These are phyloP conservation scores for Pterocles orientalis DNA, from an alignment of 2,113 vertebrate genomes.

Conservation along the genomic window DNA sequence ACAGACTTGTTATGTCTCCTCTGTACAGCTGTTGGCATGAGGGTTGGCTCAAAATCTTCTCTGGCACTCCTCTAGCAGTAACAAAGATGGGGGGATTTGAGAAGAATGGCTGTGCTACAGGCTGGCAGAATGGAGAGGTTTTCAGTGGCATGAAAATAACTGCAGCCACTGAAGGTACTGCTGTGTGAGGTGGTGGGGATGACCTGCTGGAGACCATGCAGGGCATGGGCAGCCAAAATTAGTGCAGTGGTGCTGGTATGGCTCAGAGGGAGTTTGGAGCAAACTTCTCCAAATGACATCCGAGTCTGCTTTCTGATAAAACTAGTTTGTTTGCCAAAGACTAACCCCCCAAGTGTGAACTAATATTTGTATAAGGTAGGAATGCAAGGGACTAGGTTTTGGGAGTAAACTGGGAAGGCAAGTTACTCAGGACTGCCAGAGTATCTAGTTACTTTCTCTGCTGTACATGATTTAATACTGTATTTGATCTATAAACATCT, in stretches of 20 bases:
- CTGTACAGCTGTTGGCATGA: fast-evolving
- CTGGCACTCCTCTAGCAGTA: not conserved
- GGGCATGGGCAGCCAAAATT: not conserved
- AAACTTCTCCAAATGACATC: not conserved
- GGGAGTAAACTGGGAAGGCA: not conserved
- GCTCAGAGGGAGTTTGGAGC: not conserved
- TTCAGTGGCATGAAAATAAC: not conserved
- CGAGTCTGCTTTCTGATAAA: not conserved
- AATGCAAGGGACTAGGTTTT: not conserved
- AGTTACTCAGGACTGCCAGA: not conserved
- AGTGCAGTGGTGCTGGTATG: not conserved
- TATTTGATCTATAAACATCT: not conserved
- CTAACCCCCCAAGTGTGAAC: fast-evolving
- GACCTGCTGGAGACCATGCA: not conserved
- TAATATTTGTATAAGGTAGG: not conserved
- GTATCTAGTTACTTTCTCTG: not conserved
- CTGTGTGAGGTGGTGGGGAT: not conserved
- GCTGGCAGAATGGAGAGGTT: not conserved
- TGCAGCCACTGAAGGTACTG: not conserved
- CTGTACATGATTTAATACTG: not conserved
- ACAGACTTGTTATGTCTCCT: fast-evolving
- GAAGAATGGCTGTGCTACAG: not conserved
- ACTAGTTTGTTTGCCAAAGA: not conserved
- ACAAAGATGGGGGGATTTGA: not conserved
- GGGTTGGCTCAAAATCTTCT: not conserved